These are phyloP conservation scores for Trichechus manatus DNA, from an alignment of 2,113 vertebrate genomes.

Conservation along the genomic window DNA sequence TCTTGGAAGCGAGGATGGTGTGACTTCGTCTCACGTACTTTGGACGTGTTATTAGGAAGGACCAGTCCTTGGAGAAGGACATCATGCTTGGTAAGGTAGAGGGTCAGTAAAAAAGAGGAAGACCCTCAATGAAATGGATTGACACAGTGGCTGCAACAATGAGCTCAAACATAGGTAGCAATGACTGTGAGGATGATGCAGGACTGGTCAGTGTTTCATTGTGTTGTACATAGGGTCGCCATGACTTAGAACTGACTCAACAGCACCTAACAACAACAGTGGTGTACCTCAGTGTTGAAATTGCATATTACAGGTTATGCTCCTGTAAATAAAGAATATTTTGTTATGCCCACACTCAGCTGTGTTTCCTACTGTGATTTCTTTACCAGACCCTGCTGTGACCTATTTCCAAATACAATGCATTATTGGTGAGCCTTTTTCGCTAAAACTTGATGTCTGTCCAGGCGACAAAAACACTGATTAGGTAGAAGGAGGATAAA, in stretches of 20 bases:
- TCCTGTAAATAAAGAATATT: slow-evolving; percentile 82
- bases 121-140: background rate
- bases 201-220: background rate
- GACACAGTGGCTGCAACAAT: background rate
- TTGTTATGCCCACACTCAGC: slow-evolving; percentile 73
- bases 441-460: slow-evolving; percentile 61
- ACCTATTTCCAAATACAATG: slow-evolving; percentile 78
- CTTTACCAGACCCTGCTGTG: slow-evolving; percentile 78
- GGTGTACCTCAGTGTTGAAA: slow-evolving; percentile 73
- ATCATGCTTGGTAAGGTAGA: background rate
- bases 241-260: background rate
- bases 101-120: background rate
- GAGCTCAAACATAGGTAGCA: background rate
- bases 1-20: background rate
- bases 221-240: background rate
- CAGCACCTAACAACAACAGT: background rate
- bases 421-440: slow-evolving; percentile 69
- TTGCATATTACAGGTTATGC: slow-evolving; percentile 74
- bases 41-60: background rate
- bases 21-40: background rate
- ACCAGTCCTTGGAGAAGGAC: background rate
- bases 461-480: slow-evolving; percentile 75
- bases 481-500: slow-evolving; percentile 71
- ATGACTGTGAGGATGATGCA: background rate
- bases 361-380: slow-evolving; percentile 74